These are phyloP conservation scores for Cisticola juncidis DNA, from an alignment of 2,113 vertebrate genomes.

Conservation along the genomic window DNA sequence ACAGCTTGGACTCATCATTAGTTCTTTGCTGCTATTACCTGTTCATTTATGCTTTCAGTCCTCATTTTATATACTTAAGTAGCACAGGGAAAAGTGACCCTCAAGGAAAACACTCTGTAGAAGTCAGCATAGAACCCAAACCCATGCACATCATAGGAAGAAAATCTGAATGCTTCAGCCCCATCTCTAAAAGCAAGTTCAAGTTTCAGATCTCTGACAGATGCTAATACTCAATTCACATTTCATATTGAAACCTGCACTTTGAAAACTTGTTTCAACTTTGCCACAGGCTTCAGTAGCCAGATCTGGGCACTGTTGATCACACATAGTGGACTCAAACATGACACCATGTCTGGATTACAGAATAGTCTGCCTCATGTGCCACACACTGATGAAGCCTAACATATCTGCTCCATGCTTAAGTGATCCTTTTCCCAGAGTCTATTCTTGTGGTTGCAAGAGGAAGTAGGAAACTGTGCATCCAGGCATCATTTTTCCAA, in stretches of 20 bases:
- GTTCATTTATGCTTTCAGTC: not conserved
- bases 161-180: not conserved
- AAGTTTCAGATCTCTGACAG: constrained; percentile 4
- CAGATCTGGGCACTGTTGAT: not conserved
- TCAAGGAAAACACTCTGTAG: not conserved
- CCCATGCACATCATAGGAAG: constrained; percentile 20
- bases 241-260: not conserved
- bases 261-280: not conserved
- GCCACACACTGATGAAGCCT: not conserved
- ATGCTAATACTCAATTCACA: not conserved
- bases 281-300: not conserved
- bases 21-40: not conserved
- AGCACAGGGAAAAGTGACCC: not conserved
- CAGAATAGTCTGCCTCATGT: not conserved
- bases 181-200: not conserved
- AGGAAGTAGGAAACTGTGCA: not conserved
- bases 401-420: not conserved
- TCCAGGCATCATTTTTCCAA: not conserved
- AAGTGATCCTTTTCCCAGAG: not conserved
- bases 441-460: not conserved
- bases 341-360: not conserved
- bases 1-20: not conserved
- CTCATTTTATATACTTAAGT: not conserved
- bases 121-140: constrained; percentile 20
- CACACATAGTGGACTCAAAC: not conserved